Evolutionary conservation across 2,797 vertebrate species (phyloP).

Genomic region (Podargus strigoides): DNA sequence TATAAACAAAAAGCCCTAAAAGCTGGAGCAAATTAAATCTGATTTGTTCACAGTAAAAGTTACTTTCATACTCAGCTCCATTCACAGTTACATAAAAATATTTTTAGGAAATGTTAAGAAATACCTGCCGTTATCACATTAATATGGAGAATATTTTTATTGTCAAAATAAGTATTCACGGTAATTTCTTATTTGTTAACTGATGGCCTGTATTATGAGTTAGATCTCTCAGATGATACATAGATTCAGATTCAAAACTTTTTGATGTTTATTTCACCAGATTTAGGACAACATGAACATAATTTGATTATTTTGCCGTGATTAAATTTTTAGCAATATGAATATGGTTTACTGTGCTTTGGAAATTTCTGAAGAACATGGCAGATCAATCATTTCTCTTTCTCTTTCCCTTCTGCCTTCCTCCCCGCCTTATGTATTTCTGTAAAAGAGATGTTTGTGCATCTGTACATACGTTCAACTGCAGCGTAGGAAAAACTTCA

Average conservation of each 20-base stretch:
- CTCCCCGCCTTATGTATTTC: neutral
- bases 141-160: neutral
- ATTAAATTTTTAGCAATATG: neutral
- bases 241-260: neutral
- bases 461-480: neutral
- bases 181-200: neutral
- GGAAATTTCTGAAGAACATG: neutral
- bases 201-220: neutral
- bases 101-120: neutral
- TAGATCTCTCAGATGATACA: neutral
- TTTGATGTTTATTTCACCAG: neutral
- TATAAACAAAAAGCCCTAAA: neutral
- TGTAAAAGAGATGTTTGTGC: neutral
- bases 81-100: neutral
- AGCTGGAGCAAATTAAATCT: neutral
- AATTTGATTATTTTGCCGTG: neutral
- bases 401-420: neutral
- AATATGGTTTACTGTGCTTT: neutral
- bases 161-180: neutral
- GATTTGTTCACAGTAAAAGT: neutral
- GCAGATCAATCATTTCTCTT: neutral
- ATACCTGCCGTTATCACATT: neutral
- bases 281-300: neutral
- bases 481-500: neutral
- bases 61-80: neutral